Evolutionary conservation across 53 echinoderm and acorn worm genomes (phyloP), one percentile per base, ranked within the genome.

Genomic region (Temnopleurus reevesii): DNA sequence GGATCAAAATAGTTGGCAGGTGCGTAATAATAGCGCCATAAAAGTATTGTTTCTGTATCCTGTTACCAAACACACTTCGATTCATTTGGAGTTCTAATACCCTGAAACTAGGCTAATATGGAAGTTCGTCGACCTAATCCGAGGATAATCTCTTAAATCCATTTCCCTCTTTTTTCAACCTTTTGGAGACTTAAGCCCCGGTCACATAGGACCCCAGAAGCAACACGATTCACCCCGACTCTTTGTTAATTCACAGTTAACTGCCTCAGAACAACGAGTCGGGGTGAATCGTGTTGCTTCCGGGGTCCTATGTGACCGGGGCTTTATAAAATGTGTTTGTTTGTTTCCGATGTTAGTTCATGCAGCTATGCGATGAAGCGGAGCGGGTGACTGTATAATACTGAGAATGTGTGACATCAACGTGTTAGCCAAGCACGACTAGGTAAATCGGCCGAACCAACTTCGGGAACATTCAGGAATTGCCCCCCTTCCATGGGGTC

Each of bases 101-200:
- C 41, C 71, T 71, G 71, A 43, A 71, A 71, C 38, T 71, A 41
- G 71, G 71, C 43, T 71, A 71, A 71, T 71, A 71, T 71, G n/a
- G 36, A 71, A 71, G 71, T 71, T 71, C 71, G 71, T 13, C 71
- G 71, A 71, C 71, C 71, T 71, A 71, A 71, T 71, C 71, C 71
- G 19, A 1, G 71, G 71, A 71, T 71, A n/a, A 71, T 71, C 71
- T 23, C 23, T 8, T 7, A 65, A 71, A 71, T 71, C 71, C 41
- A 38, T 71, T 71, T 71, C 8, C 8, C 71, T 71, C 43, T 13
- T 27, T 21, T 43, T 41, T 38, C 21, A 36, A 18, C 71, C 23
- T 23, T 71, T 63, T 63, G 36, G 6, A 71, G 71, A 7, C 41
- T 66, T 71, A 41, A n/a, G n/a, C n/a, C n/a, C n/a, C n/a, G n/a